These are phyloP conservation scores for Mycteria americana DNA, from an alignment of 2,797 vertebrate species.

Conservation along the genomic window DNA sequence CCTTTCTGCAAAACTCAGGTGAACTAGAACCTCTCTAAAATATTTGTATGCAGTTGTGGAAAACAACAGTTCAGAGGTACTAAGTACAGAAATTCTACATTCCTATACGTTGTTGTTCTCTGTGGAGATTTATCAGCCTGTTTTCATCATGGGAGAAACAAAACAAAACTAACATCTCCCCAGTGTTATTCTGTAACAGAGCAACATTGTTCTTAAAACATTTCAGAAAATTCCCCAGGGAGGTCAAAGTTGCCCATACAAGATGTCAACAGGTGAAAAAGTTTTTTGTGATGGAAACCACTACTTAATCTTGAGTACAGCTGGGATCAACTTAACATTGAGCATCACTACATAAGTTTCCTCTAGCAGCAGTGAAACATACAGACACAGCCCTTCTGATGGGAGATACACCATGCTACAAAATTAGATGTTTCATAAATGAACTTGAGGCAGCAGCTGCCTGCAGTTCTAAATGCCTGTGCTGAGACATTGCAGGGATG, in stretches of 20 bases:
- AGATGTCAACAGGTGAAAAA: neutral
- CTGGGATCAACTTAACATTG: neutral
- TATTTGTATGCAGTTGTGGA: neutral
- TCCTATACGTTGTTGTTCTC: neutral
- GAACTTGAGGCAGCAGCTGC: neutral
- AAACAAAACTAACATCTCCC: neutral
- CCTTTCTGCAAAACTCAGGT: neutral
- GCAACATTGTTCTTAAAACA: neutral
- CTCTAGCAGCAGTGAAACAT: neutral
- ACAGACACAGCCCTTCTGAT: neutral
- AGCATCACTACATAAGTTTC: neutral
- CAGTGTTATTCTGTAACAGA: neutral
- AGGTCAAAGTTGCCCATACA: neutral
- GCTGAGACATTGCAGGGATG: neutral
- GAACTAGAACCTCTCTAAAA: neutral
- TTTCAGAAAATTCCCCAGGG: neutral
- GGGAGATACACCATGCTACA: neutral
- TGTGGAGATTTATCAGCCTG: neutral
- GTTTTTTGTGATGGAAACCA: neutral
- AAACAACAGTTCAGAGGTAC: neutral
- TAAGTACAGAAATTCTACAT: neutral
- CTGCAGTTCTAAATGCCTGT: neutral
- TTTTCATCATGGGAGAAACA: neutral
- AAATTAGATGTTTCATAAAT: neutral
- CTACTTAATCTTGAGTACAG: neutral